Conservation (phyloP, 2,888 invertebrate species). For the Rhyacophila evoluta region DNA sequence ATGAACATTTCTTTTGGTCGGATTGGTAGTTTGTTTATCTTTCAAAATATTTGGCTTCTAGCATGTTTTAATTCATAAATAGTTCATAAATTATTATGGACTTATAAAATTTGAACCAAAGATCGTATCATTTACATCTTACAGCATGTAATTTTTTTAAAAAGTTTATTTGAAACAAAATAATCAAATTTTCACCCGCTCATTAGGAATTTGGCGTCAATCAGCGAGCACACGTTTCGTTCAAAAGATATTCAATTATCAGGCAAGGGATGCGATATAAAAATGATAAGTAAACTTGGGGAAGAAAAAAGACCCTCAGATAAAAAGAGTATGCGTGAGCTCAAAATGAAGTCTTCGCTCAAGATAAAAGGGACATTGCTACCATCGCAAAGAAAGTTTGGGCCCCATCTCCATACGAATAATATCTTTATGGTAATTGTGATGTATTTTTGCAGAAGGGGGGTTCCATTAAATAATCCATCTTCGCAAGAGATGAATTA, state of each 20-base stretch:
- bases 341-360: slow-evolving; percentile 46
- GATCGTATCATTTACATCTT: no score
- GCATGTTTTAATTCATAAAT: no score
- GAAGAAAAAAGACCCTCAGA: slow-evolving; percentile 35
- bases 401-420: slow-evolving; percentile 31
- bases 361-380: slow-evolving; percentile 46
- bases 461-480: not conserved
- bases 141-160: no score
- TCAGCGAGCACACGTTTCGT: slow-evolving; percentile 21
- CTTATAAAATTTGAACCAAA: no score
- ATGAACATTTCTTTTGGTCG: no score
- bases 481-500: not conserved
- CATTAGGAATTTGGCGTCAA: slow-evolving; percentile 15
- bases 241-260: slow-evolving; percentile 52
- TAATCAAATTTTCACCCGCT: not conserved
- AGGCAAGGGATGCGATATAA: not conserved
- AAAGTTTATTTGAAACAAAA: not conserved
- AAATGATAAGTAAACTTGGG: slow-evolving; percentile 27
- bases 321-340: slow-evolving; percentile 35
- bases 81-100: no score
- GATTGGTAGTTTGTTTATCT: no score
- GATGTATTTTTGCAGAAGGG: slow-evolving; percentile 36
- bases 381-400: slow-evolving; percentile 20
- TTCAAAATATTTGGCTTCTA: no score
- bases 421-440: slow-evolving; percentile 48